phyloP scores from a whole-genome alignment of 2,888 invertebrate genomes.

The Papilio demoleus region DNA sequence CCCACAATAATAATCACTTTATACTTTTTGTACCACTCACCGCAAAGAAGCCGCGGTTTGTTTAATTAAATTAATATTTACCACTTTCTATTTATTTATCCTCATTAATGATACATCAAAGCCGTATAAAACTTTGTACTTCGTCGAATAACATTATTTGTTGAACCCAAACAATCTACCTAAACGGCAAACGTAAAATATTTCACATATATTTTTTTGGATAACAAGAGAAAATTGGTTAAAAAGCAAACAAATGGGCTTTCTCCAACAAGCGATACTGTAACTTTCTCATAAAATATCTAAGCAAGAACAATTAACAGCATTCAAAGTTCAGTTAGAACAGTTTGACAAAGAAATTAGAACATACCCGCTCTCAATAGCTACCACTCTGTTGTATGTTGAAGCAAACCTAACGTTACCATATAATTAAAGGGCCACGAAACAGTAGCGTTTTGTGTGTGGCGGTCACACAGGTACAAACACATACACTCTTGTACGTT shows the following conservation, averaged over 20 bases:
- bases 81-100: conserved; percentile 27
- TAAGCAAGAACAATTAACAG: conserved; percentile 3
- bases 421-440: conserved; percentile 38
- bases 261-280: no score
- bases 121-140: not conserved
- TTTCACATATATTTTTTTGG: no score
- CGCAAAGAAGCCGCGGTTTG: not conserved
- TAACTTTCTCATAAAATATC: conserved; percentile 5
- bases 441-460: conserved; percentile 55
- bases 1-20: conserved; percentile 7
- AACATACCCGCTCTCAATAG: not conserved
- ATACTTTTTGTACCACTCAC: conserved; percentile 3
- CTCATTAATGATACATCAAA: conserved; percentile 8
- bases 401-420: conserved; percentile 9
- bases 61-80: conserved; percentile 16
- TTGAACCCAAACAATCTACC: not conserved
- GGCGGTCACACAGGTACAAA: conserved; percentile 51
- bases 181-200: no score
- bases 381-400: conserved; percentile 8
- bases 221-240: no score
- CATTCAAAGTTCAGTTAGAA: not conserved
- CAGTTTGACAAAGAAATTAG: conserved; percentile 18
- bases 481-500: conserved; percentile 28
- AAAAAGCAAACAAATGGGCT: no score
- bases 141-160: not conserved